phyloP scores from a whole-genome alignment of 2,113 vertebrate species.

The Acinonyx jubatus region DNA sequence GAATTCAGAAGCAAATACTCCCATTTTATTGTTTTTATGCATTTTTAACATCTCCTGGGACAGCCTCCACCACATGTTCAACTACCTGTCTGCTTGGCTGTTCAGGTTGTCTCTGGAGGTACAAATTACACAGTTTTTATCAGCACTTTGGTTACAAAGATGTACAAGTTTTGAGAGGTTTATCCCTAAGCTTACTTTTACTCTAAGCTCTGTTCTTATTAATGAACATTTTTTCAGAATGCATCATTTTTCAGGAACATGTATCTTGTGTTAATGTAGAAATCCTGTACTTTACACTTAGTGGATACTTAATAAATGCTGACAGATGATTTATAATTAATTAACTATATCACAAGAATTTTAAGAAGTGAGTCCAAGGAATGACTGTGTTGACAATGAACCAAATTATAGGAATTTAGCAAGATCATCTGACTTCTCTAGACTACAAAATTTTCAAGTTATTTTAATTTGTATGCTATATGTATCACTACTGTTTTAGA shows the following conservation, averaged over 20 bases:
- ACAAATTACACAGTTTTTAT: not conserved
- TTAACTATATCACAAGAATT: not conserved
- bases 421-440: not conserved
- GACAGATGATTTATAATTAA: constrained; percentile 12
- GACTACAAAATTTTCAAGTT: constrained; percentile 20
- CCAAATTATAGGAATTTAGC: not conserved
- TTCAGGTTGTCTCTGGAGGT: not conserved
- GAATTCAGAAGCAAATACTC: not conserved
- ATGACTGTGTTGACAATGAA: not conserved
- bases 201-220: not conserved
- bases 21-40: not conserved
- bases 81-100: not conserved
- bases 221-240: constrained; percentile 33
- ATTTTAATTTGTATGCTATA: not conserved
- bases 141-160: constrained; percentile 25
- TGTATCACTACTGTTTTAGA: constrained; percentile 53
- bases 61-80: not conserved
- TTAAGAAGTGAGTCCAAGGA: constrained; percentile 15
- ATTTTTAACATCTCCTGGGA: not conserved
- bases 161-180: not conserved
- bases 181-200: constrained; percentile 6
- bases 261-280: not conserved
- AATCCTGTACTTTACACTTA: not conserved
- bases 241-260: not conserved
- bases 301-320: not conserved